Evolutionary conservation across 2,113 vertebrate species (phyloP), one percentile per base, ranked within the genome.

Genomic region (Micronycteris hirsuta): DNA sequence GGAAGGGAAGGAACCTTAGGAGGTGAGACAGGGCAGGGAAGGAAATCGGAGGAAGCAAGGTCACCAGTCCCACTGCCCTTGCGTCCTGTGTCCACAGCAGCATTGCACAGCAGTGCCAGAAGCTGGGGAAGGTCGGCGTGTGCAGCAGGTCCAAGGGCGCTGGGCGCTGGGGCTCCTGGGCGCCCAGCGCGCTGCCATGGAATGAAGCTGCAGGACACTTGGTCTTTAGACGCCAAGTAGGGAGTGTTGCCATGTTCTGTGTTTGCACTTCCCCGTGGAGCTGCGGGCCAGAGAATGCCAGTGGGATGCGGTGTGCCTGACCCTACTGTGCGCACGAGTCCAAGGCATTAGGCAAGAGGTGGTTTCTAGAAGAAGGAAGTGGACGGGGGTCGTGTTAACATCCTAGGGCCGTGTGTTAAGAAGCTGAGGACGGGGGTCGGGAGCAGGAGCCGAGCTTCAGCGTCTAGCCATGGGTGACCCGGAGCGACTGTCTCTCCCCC

Each of bases 391-490:
- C 92, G 97, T 97, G 96, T 88, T 98, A 96, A 89, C 58, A 7
- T 95, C 82, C 70, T 97, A 97, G 97, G 97, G 97, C 96, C 33
- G 97, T 97, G 97, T 74, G 80, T 97, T 98, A 98, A 71, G 97
- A 98, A 98, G 98, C 98, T 36, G 96, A 97, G 96, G 96, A 86
- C 20, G 0, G 97, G 95, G 61, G 89, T 92, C 95, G 41, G 73
- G 89, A 89, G 68, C 80, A 16, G 77, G 96, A 33, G 56, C 14
- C n/a, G 84, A 95, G 87, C 96, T 97, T 99, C 99, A 99, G 98
- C 99, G 99, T 98, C 99, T 99, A 52, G 99, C 98, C 97, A 99
- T 98, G 86, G 99, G 99, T 71, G 99, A 99, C 91, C 99, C 98
- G n/a, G 99, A 99, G 97, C 99, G 99, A 98, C 99, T 95, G 73